Evolutionary conservation across 2,113 vertebrate genomes (phyloP).

Genomic region (Zosterops hypoxanthus): DNA sequence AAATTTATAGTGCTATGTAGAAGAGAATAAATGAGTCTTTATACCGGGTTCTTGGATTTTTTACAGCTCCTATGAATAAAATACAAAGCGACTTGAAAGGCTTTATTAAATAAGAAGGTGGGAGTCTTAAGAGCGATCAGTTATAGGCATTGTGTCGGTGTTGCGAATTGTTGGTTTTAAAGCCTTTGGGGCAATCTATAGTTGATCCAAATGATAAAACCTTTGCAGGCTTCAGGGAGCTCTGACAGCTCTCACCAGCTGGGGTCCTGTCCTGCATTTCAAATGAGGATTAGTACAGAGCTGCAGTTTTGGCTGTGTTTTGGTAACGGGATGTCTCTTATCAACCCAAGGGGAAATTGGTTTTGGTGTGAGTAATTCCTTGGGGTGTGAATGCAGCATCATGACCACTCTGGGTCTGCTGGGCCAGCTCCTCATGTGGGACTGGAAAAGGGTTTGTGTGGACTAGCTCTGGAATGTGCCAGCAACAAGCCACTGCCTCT

Average conservation of each 20-base stretch:
- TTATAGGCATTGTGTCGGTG: not conserved
- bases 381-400: not conserved
- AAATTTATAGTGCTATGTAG: conserved; percentile 56
- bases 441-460: not conserved
- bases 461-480: rapidly evolving
- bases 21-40: conserved; percentile 68
- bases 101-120: conserved; percentile 56
- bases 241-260: not conserved
- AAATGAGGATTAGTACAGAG: rapidly evolving
- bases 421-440: not conserved
- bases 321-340: not conserved
- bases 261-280: not conserved
- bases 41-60: conserved; percentile 30
- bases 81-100: conserved; percentile 46
- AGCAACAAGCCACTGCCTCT: rapidly evolving
- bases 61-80: conserved; percentile 67
- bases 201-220: conserved; percentile 7
- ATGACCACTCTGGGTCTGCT: not conserved
- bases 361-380: not conserved
- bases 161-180: not conserved
- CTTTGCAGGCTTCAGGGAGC: not conserved
- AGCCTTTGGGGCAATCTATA: conserved; percentile 11
- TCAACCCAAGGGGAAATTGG: not conserved
- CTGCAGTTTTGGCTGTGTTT: not conserved
- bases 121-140: conserved; percentile 18